These are phyloP conservation scores for Amphiprion percula DNA, from an alignment of 2,113 vertebrate genomes.

Conservation along the genomic window DNA sequence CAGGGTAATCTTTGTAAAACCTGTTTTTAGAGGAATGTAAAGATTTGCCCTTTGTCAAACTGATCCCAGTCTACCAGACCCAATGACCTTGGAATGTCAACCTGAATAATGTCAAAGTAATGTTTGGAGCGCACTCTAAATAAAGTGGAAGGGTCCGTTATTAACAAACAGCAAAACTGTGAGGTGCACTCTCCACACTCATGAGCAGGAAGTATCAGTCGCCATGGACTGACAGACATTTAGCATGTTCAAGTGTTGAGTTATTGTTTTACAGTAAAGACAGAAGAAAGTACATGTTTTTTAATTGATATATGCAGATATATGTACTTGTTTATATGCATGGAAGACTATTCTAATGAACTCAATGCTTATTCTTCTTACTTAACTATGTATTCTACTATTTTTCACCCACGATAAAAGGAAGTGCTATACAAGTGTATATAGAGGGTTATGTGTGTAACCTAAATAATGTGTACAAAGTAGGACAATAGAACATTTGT, in stretches of 20 bases:
- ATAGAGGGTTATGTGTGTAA: no score
- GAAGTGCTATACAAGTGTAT: no score
- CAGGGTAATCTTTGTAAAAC: neutral
- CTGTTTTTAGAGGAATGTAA: neutral
- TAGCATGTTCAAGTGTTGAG: no score
- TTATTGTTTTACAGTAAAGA: no score
- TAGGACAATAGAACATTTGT: no score
- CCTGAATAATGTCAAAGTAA: neutral
- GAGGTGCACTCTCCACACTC: neutral
- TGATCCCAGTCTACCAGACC: neutral
- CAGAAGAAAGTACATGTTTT: no score
- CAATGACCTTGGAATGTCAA: neutral
- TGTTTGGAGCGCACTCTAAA: neutral
- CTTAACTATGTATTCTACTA: no score
- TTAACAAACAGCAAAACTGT: neutral
- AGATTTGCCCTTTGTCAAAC: constrained; percentile 5
- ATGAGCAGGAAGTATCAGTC: no score
- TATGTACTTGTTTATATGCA: neutral
- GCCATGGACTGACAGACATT: no score
- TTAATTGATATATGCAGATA: neutral
- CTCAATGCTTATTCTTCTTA: no score
- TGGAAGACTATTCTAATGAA: neutral
- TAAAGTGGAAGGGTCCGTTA: neutral
- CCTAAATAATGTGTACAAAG: no score
- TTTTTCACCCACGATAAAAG: no score